Conservation (phyloP, 2,113 vertebrate species). For the Podarcis cretensis region DNA sequence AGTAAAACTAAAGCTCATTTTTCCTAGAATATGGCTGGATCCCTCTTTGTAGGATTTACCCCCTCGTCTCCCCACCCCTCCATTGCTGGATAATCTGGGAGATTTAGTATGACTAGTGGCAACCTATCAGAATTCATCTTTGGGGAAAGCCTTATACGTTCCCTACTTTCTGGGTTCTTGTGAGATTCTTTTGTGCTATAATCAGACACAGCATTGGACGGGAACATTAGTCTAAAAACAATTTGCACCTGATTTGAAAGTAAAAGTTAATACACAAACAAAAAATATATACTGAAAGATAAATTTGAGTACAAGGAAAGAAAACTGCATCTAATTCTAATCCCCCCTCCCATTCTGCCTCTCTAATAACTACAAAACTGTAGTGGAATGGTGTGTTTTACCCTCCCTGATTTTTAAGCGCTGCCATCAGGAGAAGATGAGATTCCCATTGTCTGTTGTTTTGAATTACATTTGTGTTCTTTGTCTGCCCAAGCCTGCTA, state of each 20-base stretch:
- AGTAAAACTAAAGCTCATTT: too few species aligned
- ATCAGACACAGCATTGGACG: neutral
- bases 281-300: neutral
- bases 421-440: constrained; percentile 43
- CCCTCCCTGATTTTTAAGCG: constrained; percentile 25
- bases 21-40: too few species aligned
- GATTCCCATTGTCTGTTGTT: constrained; percentile 62
- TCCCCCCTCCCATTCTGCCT: neutral
- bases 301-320: neutral
- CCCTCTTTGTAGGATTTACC: too few species aligned
- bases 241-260: neutral
- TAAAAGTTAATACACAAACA: constrained; percentile 1
- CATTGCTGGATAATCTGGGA: too few species aligned
- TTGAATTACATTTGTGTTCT: constrained; percentile 61
- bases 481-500: constrained; percentile 25
- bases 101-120: too few species aligned
- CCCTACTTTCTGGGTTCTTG: constrained; percentile 22
- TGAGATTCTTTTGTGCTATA: constrained; percentile 12
- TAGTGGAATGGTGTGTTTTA: constrained; percentile 10
- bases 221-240: neutral
- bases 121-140: too few species aligned
- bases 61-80: too few species aligned
- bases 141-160: neutral
- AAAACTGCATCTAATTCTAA: neutral
- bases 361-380: neutral